phyloP scores from a whole-genome alignment of 2,113 vertebrate species.

The Ammospiza nelsoni region DNA sequence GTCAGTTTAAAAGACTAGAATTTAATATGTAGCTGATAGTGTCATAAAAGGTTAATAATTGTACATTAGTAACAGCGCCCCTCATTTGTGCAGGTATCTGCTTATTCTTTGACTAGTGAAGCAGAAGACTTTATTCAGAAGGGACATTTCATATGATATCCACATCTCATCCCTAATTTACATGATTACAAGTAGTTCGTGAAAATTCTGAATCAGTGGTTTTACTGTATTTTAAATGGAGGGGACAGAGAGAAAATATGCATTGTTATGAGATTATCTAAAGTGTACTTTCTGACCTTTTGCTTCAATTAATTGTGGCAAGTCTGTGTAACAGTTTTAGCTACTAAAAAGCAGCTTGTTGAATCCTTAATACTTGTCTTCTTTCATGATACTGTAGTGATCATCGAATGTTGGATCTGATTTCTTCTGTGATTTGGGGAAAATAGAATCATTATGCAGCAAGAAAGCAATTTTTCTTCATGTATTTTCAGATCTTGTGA shows the following conservation, averaged over 20 bases:
- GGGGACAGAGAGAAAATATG: background rate
- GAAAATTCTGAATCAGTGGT: slow-evolving; percentile 41
- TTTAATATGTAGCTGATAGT: background rate
- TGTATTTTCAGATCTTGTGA: slow-evolving; percentile 1
- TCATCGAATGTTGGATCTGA: background rate
- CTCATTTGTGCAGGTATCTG: slow-evolving; percentile 23
- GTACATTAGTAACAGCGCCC: background rate
- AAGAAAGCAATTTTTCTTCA: slow-evolving; percentile 9
- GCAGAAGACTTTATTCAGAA: slow-evolving; percentile 23
- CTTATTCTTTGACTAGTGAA: slow-evolving; percentile 57
- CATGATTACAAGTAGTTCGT: slow-evolving; percentile 42
- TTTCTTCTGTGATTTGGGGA: slow-evolving; percentile 27
- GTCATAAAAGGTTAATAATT: slow-evolving; percentile 33
- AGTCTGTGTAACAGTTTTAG: background rate
- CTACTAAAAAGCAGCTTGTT: slow-evolving; percentile 21
- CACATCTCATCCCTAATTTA: slow-evolving; percentile 45
- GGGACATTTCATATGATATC: slow-evolving; percentile 42
- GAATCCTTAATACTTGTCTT: slow-evolving; percentile 25
- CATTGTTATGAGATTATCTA: slow-evolving; percentile 16
- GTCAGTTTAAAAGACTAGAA: background rate
- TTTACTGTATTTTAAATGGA: slow-evolving; percentile 40
- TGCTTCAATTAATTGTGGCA: slow-evolving; percentile 56
- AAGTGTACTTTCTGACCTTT: slow-evolving; percentile 14
- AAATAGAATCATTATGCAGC: background rate
- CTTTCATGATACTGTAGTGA: background rate